Evolutionary conservation across 2,888 invertebrate species (phyloP).

Genomic region (Cheilosia vulpina): DNA sequence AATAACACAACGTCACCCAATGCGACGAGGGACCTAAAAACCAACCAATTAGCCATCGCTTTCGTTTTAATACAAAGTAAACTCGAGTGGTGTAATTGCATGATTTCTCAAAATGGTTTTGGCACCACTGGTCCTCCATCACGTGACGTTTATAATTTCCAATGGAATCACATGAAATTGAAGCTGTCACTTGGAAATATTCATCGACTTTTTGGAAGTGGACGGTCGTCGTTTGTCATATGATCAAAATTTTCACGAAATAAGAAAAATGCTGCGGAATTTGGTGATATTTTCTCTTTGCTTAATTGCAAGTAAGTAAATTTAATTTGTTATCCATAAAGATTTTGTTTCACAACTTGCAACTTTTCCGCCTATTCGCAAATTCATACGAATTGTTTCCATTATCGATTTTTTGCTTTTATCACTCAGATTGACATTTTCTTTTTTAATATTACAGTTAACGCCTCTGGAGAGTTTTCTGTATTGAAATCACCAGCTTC

Average conservation of each 20-base stretch:
- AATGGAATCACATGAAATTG: constrained; percentile 58
- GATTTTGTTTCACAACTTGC: constrained; percentile 14
- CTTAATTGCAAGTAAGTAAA: constrained; percentile 81
- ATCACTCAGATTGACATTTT: constrained; percentile 10
- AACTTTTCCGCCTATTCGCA: constrained; percentile 58
- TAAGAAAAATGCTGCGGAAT: constrained; percentile 80
- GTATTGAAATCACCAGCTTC: constrained; percentile 88
- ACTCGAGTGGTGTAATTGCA: too few species aligned
- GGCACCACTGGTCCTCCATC: constrained; percentile 43
- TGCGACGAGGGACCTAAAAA: too few species aligned
- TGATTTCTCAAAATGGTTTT: not conserved
- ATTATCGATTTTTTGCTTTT: constrained; percentile 64
- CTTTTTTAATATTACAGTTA: constrained; percentile 76
- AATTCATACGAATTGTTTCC: constrained; percentile 2
- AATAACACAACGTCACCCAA: too few species aligned
- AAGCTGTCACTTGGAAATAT: constrained; percentile 65
- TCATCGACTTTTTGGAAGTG: constrained; percentile 53
- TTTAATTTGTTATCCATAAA: constrained; percentile 40
- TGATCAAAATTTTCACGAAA: constrained; percentile 80
- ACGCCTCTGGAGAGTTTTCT: constrained; percentile 85
- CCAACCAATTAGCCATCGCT: fast-evolving
- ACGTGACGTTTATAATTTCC: constrained; percentile 56
- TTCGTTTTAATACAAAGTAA: too few species aligned
- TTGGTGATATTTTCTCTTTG: constrained; percentile 80
- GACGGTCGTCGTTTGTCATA: constrained; percentile 80